These are phyloP conservation scores for Lissocephala sabroskyi DNA, from an alignment of 2,888 invertebrate genomes.

Conservation along the genomic window DNA sequence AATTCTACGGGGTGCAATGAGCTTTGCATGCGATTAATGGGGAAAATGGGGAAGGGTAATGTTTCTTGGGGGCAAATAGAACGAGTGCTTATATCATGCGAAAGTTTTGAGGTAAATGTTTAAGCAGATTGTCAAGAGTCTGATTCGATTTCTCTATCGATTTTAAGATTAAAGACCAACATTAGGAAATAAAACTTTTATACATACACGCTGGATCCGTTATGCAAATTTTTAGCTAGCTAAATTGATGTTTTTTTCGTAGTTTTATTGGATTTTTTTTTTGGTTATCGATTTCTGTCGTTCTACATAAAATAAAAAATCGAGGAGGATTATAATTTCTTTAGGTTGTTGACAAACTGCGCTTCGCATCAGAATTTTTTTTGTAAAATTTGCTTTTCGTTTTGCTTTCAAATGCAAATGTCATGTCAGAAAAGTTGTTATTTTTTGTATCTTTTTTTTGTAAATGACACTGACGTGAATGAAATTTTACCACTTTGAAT, in stretches of 20 bases:
- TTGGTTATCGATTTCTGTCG: slow-evolving; percentile 15
- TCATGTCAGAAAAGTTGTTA: slow-evolving; percentile 14
- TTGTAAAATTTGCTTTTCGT: slow-evolving; percentile 36
- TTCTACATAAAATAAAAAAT: slow-evolving; percentile 16
- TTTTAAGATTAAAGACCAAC: slow-evolving; percentile 11
- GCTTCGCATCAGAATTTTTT: slow-evolving; percentile 70
- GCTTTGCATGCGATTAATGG: too few species aligned
- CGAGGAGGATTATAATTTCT: slow-evolving; percentile 34
- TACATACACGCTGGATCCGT: neutral
- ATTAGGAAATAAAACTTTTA: slow-evolving; percentile 16
- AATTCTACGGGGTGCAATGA: too few species aligned
- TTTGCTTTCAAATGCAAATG: slow-evolving; percentile 16
- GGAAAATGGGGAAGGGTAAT: too few species aligned
- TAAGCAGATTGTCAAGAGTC: neutral
- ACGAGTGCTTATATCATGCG: too few species aligned
- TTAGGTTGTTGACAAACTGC: slow-evolving; percentile 70
- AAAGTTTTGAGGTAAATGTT: neutral
- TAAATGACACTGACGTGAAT: slow-evolving; percentile 10
- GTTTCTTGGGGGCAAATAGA: too few species aligned
- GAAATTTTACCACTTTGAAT: slow-evolving; percentile 62
- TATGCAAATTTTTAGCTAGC: slow-evolving; percentile 20
- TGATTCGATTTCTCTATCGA: neutral
- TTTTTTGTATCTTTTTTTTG: too few species aligned
- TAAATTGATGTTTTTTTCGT: slow-evolving; percentile 6
- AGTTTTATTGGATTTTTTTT: slow-evolving; percentile 11